Evolutionary conservation across 37 sponge, comb jelly and placozoan genomes (phyloP), one percentile per base, ranked within the genome.

Genomic region (Tethya wilhelma): DNA sequence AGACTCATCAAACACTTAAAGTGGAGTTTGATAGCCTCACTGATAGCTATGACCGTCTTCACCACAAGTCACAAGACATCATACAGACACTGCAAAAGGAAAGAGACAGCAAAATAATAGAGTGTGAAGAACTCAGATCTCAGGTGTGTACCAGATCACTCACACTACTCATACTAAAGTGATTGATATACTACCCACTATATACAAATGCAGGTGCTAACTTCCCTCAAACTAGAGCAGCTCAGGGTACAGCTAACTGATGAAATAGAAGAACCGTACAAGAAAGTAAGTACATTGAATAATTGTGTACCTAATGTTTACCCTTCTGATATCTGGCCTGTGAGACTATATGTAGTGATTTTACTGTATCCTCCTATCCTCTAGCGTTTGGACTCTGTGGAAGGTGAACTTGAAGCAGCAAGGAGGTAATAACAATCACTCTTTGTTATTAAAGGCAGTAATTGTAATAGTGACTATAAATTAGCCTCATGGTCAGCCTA

Each of bases 1-100:
- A 83, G 74, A 2, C 74, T 38, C 49, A 67, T 22, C 56, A 37
- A 20, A 74, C 31, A 49, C 12, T 64, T 43, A 20, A 32, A 29
- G 39, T 67, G 28, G 75, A 83, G 57, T 69, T 32, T 49, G 66
- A 74, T 28, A 33, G 6, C 0, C 56, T 83, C 63, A 23, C 59
- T 1, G 88, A 83, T 36, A 71, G 75, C 58, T 79, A 82, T 33
- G 57, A 78, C 12, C 37, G 37, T 8, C 72, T 91, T 57, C 65
- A 77, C 25, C 38, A n/a, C 12, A 72, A 71, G 29, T 91, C 84
- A 22, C 80, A 91, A 38, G 83, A 86, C 36, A 83, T 87, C 63
- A 91, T 91, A 22, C 28, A 74, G 3, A 65, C 64, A 14, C 68
- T 91, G 25, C 92, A 91, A 31, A 59, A 23, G 6, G 92, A 91